Percentiles rank a stretch among this genome's conserved stretches.
phyloP scores from a whole-genome alignment of 1,140 invertebrate genomes.

The Tetraneura akinire region DNA sequence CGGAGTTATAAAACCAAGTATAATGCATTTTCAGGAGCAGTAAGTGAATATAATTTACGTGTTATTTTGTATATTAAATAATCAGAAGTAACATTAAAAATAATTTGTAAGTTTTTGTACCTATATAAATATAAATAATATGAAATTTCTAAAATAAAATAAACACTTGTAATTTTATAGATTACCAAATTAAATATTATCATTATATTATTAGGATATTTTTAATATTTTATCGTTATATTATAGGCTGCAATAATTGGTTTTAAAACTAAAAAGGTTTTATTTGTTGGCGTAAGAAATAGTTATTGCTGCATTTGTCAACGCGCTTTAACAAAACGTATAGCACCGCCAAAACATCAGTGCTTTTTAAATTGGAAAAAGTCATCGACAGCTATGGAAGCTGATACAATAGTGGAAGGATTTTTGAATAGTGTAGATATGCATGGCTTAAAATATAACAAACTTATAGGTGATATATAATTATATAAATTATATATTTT shows the following conservation, averaged over 20 bases:
- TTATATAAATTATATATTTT: background rate
- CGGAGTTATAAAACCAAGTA: constrained; percentile 56
- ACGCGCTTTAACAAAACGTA: background rate
- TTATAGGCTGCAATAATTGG: constrained; percentile 55
- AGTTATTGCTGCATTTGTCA: constrained; percentile 58
- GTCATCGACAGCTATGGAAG: constrained; percentile 60
- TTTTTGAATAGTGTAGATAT: constrained; percentile 57
- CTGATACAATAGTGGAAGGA: constrained; percentile 59
- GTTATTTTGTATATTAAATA: too few relatives aligned
- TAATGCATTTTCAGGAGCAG: constrained; percentile 55
- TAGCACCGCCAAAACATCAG: too few relatives aligned
- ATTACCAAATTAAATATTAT: too few relatives aligned
- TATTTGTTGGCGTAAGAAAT: constrained; percentile 58
- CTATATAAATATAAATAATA: too few relatives aligned
- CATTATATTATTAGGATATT: too few relatives aligned
- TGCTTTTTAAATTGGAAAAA: too few relatives aligned
- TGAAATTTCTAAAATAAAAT: too few relatives aligned
- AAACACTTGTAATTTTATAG: background rate
- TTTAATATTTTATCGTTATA: too few relatives aligned
- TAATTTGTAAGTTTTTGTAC: too few relatives aligned
- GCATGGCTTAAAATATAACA: constrained; percentile 57
- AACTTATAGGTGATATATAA: constrained; percentile 56
- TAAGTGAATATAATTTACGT: constrained; percentile 24
- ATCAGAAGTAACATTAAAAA: too few relatives aligned
- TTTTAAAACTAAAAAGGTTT: constrained; percentile 56